Conservation (phyloP, 1,140 invertebrate species). For the Drosophila serrata region DNA sequence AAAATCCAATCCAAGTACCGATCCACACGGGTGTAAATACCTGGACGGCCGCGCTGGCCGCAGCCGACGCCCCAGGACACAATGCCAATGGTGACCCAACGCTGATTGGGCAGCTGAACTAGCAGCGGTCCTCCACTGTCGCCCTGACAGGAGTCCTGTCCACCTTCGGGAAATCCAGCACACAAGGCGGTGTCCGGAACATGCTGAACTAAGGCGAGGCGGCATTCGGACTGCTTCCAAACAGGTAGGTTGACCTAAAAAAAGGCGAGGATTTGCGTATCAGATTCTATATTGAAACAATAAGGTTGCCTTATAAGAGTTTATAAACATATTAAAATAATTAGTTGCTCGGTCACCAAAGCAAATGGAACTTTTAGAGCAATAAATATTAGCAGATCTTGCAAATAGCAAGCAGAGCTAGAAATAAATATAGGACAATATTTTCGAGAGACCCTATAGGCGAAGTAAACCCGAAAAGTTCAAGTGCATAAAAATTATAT, state of each 20-base stretch:
- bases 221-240: slow-evolving; percentile 91
- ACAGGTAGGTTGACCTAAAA: slow-evolving; percentile 90
- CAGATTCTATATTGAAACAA: no score
- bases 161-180: slow-evolving; percentile 90
- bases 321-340: background rate
- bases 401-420: no score
- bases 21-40: slow-evolving; percentile 90
- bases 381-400: no score
- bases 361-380: background rate
- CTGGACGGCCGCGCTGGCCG: slow-evolving; percentile 89
- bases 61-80: slow-evolving; percentile 93
- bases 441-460: no score
- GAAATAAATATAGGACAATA: no score
- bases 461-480: background rate
- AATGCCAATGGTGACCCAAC: slow-evolving; percentile 92
- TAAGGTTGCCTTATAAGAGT: background rate
- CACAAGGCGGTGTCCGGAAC: slow-evolving; percentile 90
- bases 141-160: slow-evolving; percentile 93
- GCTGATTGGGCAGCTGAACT: slow-evolving; percentile 88
- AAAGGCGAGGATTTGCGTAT: background rate
- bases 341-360: background rate
- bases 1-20: slow-evolving; percentile 91
- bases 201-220: slow-evolving; percentile 87
- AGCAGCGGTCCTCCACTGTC: slow-evolving; percentile 94
- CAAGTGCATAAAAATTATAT: background rate